A percentile compares a stretch with the other conserved stretches of the same genome.
These are phyloP conservation scores for Syngnathus acus DNA, from an alignment of 2,797 vertebrate species.

Conservation along the genomic window DNA sequence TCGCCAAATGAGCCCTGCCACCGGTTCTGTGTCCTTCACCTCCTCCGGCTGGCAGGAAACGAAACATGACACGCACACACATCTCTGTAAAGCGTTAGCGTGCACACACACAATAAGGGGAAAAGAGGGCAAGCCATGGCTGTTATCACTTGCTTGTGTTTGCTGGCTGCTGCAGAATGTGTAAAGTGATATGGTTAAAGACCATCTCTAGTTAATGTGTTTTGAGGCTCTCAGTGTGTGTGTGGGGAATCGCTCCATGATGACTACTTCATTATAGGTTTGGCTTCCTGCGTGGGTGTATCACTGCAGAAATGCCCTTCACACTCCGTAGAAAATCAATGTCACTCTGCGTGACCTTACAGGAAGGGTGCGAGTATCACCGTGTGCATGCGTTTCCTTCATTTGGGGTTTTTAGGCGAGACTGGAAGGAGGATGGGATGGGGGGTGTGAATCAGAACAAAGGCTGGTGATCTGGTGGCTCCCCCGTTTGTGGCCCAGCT, in stretches of 20 bases:
- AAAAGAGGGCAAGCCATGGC: not conserved
- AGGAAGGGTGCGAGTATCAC: constrained; percentile 1
- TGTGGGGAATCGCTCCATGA: not conserved
- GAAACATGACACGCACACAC: constrained; percentile 24
- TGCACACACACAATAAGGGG: not conserved
- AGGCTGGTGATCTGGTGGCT: constrained; percentile 50
- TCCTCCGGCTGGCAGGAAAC: constrained; percentile 46
- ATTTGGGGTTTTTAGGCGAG: not conserved
- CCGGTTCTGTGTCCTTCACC: constrained; percentile 36
- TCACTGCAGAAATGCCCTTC: constrained; percentile 3
- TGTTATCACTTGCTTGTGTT: not conserved
- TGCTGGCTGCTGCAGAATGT: not conserved
- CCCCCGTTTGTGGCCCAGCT: constrained; percentile 61
- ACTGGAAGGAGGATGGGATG: constrained; percentile 10
- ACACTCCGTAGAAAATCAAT: constrained; percentile 2
- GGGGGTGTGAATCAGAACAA: constrained; percentile 61
- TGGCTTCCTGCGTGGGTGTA: constrained; percentile 1
- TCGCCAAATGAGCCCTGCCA: constrained; percentile 37
- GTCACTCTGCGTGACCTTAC: not conserved
- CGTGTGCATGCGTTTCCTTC: not conserved
- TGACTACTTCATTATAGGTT: not conserved
- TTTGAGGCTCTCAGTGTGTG: constrained; percentile 12
- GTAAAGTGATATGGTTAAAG: constrained; percentile 1
- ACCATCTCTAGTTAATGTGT: constrained; percentile 15
- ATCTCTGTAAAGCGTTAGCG: not conserved